These are phyloP conservation scores for Plectrocnemia conspersa DNA, from an alignment of 1,140 invertebrate genomes.

Conservation along the genomic window DNA sequence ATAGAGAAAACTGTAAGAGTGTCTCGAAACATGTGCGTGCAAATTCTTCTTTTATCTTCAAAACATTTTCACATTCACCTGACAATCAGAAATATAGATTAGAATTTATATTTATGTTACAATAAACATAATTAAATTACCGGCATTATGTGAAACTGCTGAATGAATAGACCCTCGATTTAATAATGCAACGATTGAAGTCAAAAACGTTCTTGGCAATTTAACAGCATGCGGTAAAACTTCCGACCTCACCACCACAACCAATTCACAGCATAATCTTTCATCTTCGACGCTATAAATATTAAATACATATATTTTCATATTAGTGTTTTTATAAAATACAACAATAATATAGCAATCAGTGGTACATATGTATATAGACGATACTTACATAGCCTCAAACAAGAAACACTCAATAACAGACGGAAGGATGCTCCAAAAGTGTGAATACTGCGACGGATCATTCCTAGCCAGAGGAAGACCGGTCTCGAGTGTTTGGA, in stretches of 20 bases:
- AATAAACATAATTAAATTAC: constrained; percentile 36
- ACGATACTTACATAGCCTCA: constrained; percentile 62
- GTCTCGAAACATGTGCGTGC: constrained; percentile 96
- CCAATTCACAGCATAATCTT: constrained; percentile 80
- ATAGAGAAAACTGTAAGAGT: constrained; percentile 84
- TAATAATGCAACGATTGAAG: constrained; percentile 81
- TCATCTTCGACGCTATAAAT: constrained; percentile 60
- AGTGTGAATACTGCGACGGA: constrained; percentile 62
- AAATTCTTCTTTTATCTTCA: constrained; percentile 88
- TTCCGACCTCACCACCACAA: constrained; percentile 79
- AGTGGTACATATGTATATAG: constrained; percentile 21
- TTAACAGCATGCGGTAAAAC: constrained; percentile 75
- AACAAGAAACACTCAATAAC: constrained; percentile 91
- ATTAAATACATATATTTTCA: constrained; percentile 24
- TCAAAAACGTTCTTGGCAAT: constrained; percentile 81
- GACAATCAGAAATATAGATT: constrained; percentile 27
- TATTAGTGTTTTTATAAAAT: not conserved
- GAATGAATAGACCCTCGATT: constrained; percentile 93
- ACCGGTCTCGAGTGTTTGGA: constrained; percentile 71
- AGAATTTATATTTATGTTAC: not conserved
- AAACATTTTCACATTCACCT: constrained; percentile 76
- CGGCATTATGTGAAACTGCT: constrained; percentile 62
- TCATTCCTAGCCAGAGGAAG: constrained; percentile 81
- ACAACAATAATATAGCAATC: not conserved
- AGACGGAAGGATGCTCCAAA: constrained; percentile 82